Conservation (phyloP, 2,888 invertebrate species). For the Teleogryllus oceanicus region DNA sequence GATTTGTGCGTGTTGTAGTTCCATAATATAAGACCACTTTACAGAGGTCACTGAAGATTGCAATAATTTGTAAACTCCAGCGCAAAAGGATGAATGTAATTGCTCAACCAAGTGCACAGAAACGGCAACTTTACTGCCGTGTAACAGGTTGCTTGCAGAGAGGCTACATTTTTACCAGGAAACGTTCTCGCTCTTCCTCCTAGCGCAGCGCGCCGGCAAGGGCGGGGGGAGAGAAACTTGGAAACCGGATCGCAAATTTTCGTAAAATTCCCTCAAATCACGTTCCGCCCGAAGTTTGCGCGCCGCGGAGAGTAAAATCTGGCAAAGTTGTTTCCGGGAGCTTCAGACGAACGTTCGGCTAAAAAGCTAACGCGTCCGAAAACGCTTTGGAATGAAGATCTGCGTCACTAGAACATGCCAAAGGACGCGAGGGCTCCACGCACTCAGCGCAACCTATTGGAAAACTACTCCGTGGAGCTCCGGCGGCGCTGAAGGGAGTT, state of each 20-base stretch:
- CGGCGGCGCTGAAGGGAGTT: not conserved
- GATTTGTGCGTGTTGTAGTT: no score
- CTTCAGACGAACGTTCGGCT: not conserved
- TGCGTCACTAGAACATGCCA: slow-evolving; percentile 18
- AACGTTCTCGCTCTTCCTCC: no score
- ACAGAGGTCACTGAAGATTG: no score
- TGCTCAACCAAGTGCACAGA: no score
- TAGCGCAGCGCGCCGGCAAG: no score
- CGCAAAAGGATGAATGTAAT: no score
- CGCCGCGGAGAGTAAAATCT: not conserved
- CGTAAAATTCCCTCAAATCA: not conserved
- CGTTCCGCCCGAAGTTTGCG: not conserved
- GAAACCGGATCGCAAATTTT: not conserved
- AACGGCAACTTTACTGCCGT: no score
- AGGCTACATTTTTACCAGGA: no score
- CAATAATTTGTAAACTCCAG: no score
- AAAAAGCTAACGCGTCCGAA: not conserved
- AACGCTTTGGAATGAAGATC: not conserved
- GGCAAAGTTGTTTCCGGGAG: not conserved
- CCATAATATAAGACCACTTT: no score
- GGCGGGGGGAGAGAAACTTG: not conserved
- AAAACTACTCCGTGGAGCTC: slow-evolving; percentile 6
- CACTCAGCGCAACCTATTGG: slow-evolving; percentile 7
- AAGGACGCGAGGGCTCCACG: not conserved
- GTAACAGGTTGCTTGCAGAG: no score